Percentiles rank a stretch among this genome's conserved stretches.
Evolutionary conservation across 2,113 vertebrate genomes (phyloP).

Genomic region (Odontesthes bonariensis): DNA sequence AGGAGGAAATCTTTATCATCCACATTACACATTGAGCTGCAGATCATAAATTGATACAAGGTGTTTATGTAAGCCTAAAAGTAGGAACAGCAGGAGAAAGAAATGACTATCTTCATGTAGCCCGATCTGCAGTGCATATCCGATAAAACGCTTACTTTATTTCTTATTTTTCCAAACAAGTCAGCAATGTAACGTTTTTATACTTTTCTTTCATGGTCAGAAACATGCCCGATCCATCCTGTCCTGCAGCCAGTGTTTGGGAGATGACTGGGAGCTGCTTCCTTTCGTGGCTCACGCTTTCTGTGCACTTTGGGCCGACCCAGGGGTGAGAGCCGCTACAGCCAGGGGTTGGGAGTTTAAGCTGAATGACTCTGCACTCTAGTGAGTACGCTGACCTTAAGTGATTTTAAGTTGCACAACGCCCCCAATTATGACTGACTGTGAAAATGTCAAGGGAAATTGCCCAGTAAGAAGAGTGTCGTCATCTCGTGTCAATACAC

Average conservation of each 20-base stretch:
- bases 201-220: constrained; percentile 41
- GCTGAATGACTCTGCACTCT: constrained; percentile 85
- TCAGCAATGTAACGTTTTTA: background rate
- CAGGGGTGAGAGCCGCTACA: constrained; percentile 75
- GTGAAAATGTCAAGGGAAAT: constrained; percentile 57
- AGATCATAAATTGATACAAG: background rate
- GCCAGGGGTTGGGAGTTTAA: constrained; percentile 81
- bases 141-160: background rate
- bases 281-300: constrained; percentile 81
- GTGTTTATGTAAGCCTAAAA: too few species aligned
- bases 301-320: constrained; percentile 81
- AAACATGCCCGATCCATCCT: constrained; percentile 78
- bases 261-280: constrained; percentile 79
- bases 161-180: background rate
- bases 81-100: too few species aligned
- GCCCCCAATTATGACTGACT: constrained; percentile 11
- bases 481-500: constrained; percentile 30
- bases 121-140: background rate
- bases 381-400: constrained; percentile 76
- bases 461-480: constrained; percentile 11
- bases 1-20: background rate
- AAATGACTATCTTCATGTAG: background rate
- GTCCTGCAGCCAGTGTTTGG: constrained; percentile 80
- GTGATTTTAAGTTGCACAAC: constrained; percentile 2
- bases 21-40: background rate